phyloP scores from a whole-genome alignment of 2,797 vertebrate species.

The Aselliscus stoliczkanus region DNA sequence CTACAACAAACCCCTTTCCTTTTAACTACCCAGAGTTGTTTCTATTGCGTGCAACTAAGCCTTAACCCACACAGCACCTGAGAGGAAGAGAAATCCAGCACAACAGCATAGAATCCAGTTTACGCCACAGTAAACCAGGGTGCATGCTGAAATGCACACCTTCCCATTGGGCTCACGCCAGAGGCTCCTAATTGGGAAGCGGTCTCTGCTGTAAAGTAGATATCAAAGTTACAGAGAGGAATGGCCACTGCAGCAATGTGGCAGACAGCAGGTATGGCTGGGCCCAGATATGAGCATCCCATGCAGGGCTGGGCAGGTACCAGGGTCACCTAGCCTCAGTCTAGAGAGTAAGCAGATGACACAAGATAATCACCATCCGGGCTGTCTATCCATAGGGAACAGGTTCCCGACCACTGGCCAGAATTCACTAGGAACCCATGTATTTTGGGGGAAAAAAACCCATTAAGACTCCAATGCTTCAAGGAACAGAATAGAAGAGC shows the following conservation, averaged over 20 bases:
- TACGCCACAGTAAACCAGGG: background rate
- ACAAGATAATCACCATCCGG: background rate
- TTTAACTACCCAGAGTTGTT: background rate
- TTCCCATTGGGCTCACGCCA: background rate
- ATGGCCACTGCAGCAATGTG: background rate
- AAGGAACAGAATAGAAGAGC: background rate
- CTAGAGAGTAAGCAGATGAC: background rate
- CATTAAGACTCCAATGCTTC: background rate
- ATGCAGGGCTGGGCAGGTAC: background rate
- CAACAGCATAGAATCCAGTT: background rate
- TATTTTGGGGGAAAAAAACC: background rate
- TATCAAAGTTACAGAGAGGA: background rate
- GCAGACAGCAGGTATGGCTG: background rate
- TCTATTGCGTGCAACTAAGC: slow-evolving; percentile 26
- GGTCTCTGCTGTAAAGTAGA: background rate
- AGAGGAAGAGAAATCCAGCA: background rate
- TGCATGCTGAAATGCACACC: background rate
- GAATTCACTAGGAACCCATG: background rate
- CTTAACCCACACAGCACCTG: background rate
- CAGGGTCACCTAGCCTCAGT: background rate
- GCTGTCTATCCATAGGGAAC: background rate
- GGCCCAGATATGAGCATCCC: background rate
- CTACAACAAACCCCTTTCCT: background rate
- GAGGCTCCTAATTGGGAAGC: background rate
- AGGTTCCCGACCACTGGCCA: background rate